Base-by-base conservation (phyloP, 2,797 vertebrate genomes). In the Thamnophis elegans region DNA sequence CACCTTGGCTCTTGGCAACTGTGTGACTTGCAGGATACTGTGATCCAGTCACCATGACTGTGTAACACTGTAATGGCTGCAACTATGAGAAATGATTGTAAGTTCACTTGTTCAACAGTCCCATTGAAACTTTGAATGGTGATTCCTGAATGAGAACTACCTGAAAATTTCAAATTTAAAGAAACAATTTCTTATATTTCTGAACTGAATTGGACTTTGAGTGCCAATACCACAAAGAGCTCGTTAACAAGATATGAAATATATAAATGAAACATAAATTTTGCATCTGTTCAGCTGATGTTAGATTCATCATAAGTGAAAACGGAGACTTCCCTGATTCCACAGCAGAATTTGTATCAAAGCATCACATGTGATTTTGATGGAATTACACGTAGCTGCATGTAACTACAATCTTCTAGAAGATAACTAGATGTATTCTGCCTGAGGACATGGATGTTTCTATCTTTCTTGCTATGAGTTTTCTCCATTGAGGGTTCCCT, bases 181-280 rank as follows among this genome's bases (percentile, higher is more conserved):
- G 42, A 93, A 89, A 88, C 58, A 95, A 92, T 89, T 90, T 93
- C 88, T 96, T 90, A 89, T 93, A 36, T 78, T 90, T 91, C 90
- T 91, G 88, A 18, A 85, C 26, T 59, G 91, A 94, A 92, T 93
- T 78, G 4, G 87, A 89, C 56, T 94, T 32, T 65, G 90, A 89
- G 92, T 90, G 95, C 94, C 93, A 78, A 94, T 92, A 87, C 0
- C 92, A 96, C 90, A 78, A 62, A 92, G 25, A 47, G 11, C 18
- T 32, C 47, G 55, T 82, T 22, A 95, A 95, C 95, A 6, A 68
- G 60, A 87, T 89, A 32, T 90, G 59, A 93, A 73, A 94, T 92
- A 96, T 93, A 94, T 95, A 92, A 88, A 93, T 90, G 92, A 2
- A 10, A 65, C 14, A 68, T 54, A 86, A 53, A 54, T 26, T 54